Conservation (phyloP, 2,888 invertebrate genomes). For the Monoplex corrugatus region DNA sequence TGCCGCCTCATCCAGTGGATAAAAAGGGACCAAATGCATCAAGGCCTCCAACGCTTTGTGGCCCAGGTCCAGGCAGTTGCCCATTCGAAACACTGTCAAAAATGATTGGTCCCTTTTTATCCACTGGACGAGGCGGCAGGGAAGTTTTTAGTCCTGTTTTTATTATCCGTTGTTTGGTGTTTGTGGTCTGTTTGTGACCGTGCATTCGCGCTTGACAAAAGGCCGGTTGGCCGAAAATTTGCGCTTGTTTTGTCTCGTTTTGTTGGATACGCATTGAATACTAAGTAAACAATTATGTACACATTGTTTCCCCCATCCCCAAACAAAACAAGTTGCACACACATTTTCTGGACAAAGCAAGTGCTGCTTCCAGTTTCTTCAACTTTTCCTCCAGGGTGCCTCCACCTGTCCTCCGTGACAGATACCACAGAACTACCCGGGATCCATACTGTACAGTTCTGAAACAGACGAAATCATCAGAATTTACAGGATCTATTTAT, state of each 20-base stretch:
- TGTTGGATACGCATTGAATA: too few species aligned
- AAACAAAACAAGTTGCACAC: neutral
- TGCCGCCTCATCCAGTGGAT: too few species aligned
- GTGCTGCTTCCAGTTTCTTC: conserved; percentile 56
- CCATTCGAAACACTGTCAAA: conserved; percentile 60
- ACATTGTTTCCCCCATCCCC: neutral
- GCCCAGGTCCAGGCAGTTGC: conserved; percentile 57
- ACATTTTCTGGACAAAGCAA: conserved; percentile 61
- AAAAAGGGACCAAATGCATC: too few species aligned
- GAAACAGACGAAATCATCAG: conserved; percentile 19
- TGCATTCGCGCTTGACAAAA: too few species aligned
- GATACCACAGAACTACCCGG: conserved; percentile 56
- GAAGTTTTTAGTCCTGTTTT: too few species aligned
- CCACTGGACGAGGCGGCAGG: too few species aligned
- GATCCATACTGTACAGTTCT: conserved; percentile 59
- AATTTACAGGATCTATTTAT: neutral
- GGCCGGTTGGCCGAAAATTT: too few species aligned
- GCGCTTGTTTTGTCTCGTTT: too few species aligned
- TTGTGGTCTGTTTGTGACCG: too few species aligned
- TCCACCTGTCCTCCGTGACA: conserved; percentile 49
- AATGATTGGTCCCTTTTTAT: too few species aligned
- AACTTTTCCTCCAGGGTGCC: conserved; percentile 49
- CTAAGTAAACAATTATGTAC: too few species aligned
- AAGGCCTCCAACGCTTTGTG: conserved; percentile 56
- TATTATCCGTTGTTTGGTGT: too few species aligned